Percentiles rank a stretch among this genome's conserved stretches.
phyloP scores from a whole-genome alignment of 1,140 invertebrate species.

The Macrobrachium nipponense region DNA sequence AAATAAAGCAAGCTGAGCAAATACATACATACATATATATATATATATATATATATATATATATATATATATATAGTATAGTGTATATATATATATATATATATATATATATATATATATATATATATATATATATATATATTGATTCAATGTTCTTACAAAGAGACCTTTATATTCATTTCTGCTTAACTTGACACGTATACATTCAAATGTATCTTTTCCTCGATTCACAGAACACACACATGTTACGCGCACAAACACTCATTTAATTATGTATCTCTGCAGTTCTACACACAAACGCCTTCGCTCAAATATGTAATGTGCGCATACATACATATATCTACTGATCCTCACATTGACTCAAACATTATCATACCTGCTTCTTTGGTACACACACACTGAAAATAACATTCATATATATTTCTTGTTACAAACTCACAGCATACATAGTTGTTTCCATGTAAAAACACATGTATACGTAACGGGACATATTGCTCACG shows the following conservation, averaged over 20 bases:
- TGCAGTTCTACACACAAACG: background rate
- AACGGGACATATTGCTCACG: too few relatives aligned
- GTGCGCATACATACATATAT: slow-evolving; percentile 1
- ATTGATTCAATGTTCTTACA: too few relatives aligned
- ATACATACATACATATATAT: too few relatives aligned
- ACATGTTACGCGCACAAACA: background rate
- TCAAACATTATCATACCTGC: too few relatives aligned
- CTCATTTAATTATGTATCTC: background rate
- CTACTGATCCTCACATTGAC: background rate
- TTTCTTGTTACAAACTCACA: background rate
- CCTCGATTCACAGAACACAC: too few relatives aligned
- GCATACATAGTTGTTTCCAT: background rate
- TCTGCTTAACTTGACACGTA: too few relatives aligned
- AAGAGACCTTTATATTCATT: too few relatives aligned
- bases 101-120: too few relatives aligned
- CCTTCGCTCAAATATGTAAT: background rate
- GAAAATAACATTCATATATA: too few relatives aligned
- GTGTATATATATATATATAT: background rate
- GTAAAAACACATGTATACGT: background rate
- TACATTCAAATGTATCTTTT: too few relatives aligned
- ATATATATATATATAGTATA: background rate
- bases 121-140: too few relatives aligned
- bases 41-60: background rate
- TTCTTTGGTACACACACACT: too few relatives aligned
- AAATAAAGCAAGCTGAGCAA: background rate